Evolutionary conservation across 1,140 invertebrate species (phyloP), one percentile per base, ranked within the genome.

Genomic region (Neodiprion lecontei): DNA sequence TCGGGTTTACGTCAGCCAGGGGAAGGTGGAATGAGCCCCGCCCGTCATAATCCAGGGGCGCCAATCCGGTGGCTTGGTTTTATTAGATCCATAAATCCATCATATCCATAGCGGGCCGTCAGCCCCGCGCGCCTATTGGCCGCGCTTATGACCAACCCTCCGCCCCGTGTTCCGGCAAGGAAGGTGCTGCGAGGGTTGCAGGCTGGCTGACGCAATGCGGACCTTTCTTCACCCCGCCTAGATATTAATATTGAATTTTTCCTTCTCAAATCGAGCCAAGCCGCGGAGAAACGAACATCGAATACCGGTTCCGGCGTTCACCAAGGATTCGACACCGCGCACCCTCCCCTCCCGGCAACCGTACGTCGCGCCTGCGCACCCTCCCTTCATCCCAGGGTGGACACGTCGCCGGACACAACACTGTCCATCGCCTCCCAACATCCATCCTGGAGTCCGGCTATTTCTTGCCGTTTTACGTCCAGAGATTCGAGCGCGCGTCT

Each of bases 1-100:
- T 61, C 53, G 53, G 53, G 53, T 14, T 61, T 61, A 17, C 53
- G 53, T 12, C 53, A 40, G 28, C 28, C 28, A 61, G 53, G 53
- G 53, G 53, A 14, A 61, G 53, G 11, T 61, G 53, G 53, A 61
- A 61, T 61, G 53, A 77, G 86, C 86, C 82, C 87, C 87, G 87
- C 87, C 88, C 88, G 88, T 88, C 88, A 89, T 89, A 89, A 86
- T 88, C 86, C 85, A 77, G 77, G 81, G 81, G 83, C 82, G 83
- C 87, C 87, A 89, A 89, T 89, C 85, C 85, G 80, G 80, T 82
- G 77, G 78, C 79, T 79, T 79, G 84, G 84, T 87, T 89, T 88
- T 89, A 89, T 89, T 89, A 89, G 86, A 89, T 89, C 88, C 88
- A 89, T 89, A 89, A 89, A 89, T 89, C 88, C 88, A 89, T 89